Conservation (phyloP, 2,797 vertebrate species). For the Syngnathus acus region DNA sequence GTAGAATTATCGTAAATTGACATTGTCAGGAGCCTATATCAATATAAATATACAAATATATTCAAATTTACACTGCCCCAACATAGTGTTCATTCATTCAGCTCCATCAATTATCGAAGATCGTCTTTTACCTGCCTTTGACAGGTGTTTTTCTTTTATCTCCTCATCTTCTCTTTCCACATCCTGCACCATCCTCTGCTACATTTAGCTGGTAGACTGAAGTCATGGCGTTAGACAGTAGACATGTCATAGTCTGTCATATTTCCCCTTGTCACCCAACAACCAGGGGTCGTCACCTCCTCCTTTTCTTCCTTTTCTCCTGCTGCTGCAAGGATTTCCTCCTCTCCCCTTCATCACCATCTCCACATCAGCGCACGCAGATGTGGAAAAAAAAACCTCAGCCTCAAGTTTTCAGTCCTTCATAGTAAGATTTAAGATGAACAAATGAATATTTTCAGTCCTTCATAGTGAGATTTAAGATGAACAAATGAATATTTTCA, state of each 20-base stretch:
- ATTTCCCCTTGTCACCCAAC: constrained; percentile 85
- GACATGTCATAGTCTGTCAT: constrained; percentile 96
- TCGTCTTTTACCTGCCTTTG: constrained; percentile 52
- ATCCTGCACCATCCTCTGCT: constrained; percentile 81
- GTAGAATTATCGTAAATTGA: not conserved
- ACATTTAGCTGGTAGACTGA: constrained; percentile 87
- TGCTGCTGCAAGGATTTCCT: not conserved
- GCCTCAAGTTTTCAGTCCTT: too few relatives aligned
- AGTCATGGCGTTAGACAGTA: constrained; percentile 96
- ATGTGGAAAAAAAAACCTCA: not conserved
- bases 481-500: too few relatives aligned
- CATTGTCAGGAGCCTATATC: not conserved
- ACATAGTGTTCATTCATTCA: not conserved
- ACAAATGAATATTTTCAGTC: too few relatives aligned
- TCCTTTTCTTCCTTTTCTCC: constrained; percentile 22
- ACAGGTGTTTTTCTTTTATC: constrained; percentile 68
- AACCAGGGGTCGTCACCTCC: constrained; percentile 56
- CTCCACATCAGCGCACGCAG: constrained; percentile 24
- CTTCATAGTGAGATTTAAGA: too few relatives aligned
- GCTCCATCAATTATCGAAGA: constrained; percentile 22
- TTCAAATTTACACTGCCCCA: not conserved
- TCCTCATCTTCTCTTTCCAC: constrained; percentile 77
- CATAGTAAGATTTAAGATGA: too few relatives aligned
- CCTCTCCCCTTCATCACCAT: constrained; percentile 5
- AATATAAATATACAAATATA: not conserved